Evolutionary conservation across 1,140 invertebrate genomes (phyloP), one percentile per base, ranked within the genome.

Genomic region (Lepidurus apus): DNA sequence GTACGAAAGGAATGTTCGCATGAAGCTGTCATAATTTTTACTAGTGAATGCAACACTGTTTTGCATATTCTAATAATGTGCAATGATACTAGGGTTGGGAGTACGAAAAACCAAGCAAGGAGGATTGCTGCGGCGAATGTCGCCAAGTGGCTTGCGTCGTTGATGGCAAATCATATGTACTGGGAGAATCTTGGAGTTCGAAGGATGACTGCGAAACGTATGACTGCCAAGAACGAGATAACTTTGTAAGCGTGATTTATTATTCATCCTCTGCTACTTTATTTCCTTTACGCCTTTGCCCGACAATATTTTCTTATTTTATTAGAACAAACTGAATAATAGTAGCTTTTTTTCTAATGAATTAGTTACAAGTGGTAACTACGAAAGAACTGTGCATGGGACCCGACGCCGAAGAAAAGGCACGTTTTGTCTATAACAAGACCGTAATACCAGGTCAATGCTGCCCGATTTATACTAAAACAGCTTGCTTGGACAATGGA

Each of bases 111-210:
- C 43, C 76, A 17, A 83, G 81, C 21, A 85, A 80, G 13, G 82
- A 83, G 3, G 82, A 86, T n/a, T 94, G 93, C 84, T 94, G 93
- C 82, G 93, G 93, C 4, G 85, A 88, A 79, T 94, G 93, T 80
- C 83, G 87, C 42, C 90, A 90, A 84, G 85, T 86, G 0, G 86
- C 86, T 45, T 94, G 93, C 81, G 83, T 93, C 0, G 84, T 90
- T n/a, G 88, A 88, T 0, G 88, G 88, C 5, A 79, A 82, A 6
- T 80, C 87, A 10, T 87, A 87, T 47, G 79, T 87, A 47, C 82
- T 89, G n/a, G 82, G 82, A 5, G 81, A 81, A 11, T 80, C 80
- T 6, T 84, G 83, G 83, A 43, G 26, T 42, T 73, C 77, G 2
- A 81, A 82, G 24, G 80, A 83, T 34, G 74, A 82, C 82, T 65